These are phyloP conservation scores for Ceuthmochares aereus DNA, from an alignment of 2,113 vertebrate species.

Conservation along the genomic window DNA sequence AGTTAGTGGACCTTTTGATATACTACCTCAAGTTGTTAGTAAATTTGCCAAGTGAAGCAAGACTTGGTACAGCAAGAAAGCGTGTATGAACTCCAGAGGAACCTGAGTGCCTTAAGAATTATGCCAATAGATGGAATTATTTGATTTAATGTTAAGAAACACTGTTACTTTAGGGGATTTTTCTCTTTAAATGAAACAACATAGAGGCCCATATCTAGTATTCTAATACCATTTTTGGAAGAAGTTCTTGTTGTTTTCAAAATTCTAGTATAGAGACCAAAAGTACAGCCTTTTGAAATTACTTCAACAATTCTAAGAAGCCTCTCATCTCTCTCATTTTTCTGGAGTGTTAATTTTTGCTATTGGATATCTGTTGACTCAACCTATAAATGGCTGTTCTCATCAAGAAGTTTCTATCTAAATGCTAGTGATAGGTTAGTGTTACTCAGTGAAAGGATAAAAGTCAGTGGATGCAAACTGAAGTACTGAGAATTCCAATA, in stretches of 20 bases:
- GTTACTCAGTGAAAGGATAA: neutral
- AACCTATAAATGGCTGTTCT: neutral
- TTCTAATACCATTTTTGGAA: neutral
- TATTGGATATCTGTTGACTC: neutral
- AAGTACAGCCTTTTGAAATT: neutral
- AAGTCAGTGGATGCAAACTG: neutral
- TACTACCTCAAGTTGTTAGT: neutral
- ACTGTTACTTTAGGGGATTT: neutral
- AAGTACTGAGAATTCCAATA: neutral
- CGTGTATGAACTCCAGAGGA: neutral
- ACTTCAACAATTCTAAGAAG: neutral
- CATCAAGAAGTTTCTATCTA: neutral
- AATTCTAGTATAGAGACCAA: neutral
- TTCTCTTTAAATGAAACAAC: neutral
- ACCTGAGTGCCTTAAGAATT: neutral
- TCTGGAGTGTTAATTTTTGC: neutral
- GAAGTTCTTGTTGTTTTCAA: neutral
- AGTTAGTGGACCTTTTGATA: neutral
- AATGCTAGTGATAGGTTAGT: neutral
- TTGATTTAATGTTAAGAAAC: neutral
- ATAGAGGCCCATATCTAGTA: neutral
- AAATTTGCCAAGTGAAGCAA: neutral
- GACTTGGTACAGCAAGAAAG: neutral
- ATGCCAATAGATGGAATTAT: neutral
- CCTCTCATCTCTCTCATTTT: neutral